Evolutionary conservation across 1,140 invertebrate species (phyloP), one percentile per base, ranked within the genome.

Genomic region (Manduca sexta): DNA sequence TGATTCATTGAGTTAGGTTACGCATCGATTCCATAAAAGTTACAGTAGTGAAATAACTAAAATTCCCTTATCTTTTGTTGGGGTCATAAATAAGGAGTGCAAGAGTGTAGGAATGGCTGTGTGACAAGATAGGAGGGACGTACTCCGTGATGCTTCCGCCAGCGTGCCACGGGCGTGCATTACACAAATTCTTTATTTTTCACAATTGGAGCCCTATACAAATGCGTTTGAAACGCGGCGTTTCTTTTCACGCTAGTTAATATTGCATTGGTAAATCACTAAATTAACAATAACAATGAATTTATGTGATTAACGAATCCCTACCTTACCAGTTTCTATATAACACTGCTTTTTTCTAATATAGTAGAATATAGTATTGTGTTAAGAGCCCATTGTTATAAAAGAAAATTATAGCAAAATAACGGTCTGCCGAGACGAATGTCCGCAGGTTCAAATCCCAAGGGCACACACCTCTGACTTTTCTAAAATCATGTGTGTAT

Each of bases 131-230:
- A 74, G 62, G 59, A 58, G 53, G 55, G 59, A 68, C 57, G 46
- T 62, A 56, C 56, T 63, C 60, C 52, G 58, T 58, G 64, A 63
- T 62, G 60, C 58, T 66, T 64, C 60, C 58, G 64, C 49, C 43
- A 51, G 57, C 69, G 54, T 45, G 68, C 52, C 59, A 59, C 61
- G 48, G 52, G 54, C 57, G 53, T 67, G 64, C 72, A 71, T 71
- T 69, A 74, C 68, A 60, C 42, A 54, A 56, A 65, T 69, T 61
- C 66, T 74, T 76, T 74, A 70, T 76, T 72, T 74, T 65, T 60
- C 64, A 59, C 56, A 54, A 60, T 52, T 44, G 43, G 6, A 12
- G 17, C 26, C 0, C 7, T 15, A 21, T 48, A 69, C 48, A 69
- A 62, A 33, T 39, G 64, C 73, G 56, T 39, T 54, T 35, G 13